Base-by-base conservation (phyloP, 2,113 vertebrate species). In the Dolichotis patagonum region DNA sequence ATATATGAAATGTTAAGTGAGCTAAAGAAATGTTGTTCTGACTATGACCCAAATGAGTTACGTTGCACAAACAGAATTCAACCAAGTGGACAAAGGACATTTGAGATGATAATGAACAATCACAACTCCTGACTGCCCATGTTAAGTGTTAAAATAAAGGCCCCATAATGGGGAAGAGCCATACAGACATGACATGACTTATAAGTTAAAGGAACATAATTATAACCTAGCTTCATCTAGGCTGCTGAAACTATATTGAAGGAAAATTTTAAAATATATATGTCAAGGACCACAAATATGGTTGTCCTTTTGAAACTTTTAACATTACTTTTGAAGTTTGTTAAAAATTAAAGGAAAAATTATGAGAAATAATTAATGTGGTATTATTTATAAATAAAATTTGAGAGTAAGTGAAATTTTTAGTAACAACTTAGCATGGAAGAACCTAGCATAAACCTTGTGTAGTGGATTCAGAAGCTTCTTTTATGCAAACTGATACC, bases 101-200 rank as follows among this genome's bases (percentile, higher is more conserved):
- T 19, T 54, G 69, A 94, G n/a, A 78, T 89, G 26, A 90, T 88
- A 96, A 58, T 67, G 54, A 92, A 78, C 10, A 83, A 24, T 28
- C 14, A 56, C 0, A 1, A 49, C 2, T 69, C 20, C 32, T 86
- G 43, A 62, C 4, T 63, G 41, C 7, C 35, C 13, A 2, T 43
- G 32, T 58, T 62, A 56, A 91, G 24, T 13, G n/a, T 86, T 41
- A 80, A 73, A 28, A 78, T 83, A 52, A 75, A 58, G 58, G 85
- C 26, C 11, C 19, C 78, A 13, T 52, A 56, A 17, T 75, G 35
- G 28, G 28, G 41, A 95, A 93, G 63, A 87, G 26, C 32, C 43
- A 77, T 26, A 46, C 0, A 67, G 20, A 96, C 20, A 43, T 9
- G 30, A 54, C 67, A 30, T 24, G 81, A 65, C 65, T 24, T 87